phyloP scores from a whole-genome alignment of 23 tunicate genomes.

The Styela plicata region DNA sequence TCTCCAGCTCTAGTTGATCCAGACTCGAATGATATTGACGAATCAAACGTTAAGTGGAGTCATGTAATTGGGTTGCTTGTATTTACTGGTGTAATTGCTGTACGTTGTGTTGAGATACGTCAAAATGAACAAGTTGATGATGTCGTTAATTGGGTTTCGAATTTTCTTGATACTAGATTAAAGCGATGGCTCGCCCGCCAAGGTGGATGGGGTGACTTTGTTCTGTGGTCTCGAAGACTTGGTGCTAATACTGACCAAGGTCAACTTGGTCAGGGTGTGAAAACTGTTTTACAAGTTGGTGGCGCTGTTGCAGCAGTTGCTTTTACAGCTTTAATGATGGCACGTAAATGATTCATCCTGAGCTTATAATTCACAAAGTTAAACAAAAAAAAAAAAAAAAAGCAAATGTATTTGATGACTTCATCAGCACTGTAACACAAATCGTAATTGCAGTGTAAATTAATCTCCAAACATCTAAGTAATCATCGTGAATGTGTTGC shows the following conservation, averaged over 20 bases:
- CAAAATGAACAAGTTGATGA: conserved; percentile 44
- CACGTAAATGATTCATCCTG: conserved; percentile 3
- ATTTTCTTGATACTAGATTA: conserved; percentile 45
- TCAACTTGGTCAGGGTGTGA: not conserved
- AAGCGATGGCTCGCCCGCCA: conserved; percentile 33
- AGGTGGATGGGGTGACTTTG: conserved; percentile 66
- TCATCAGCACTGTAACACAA: not conserved
- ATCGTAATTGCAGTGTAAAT: not conserved
- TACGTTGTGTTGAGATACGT: conserved; percentile 43
- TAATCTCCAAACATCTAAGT: not conserved
- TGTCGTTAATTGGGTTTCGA: conserved; percentile 46
- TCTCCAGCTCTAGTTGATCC: conserved; percentile 23
- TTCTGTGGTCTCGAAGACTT: not conserved
- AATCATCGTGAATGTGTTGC: not conserved
- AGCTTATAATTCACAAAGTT: no score
- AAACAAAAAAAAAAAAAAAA: no score
- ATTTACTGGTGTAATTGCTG: conserved; percentile 51
- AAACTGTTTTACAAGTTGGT: conserved; percentile 3
- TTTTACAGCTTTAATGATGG: conserved; percentile 4
- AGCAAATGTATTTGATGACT: no score
- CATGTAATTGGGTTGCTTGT: conserved; percentile 49
- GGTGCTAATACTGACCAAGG: not conserved
- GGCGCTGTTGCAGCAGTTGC: conserved; percentile 26
- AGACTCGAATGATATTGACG: conserved; percentile 30
- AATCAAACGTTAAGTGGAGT: conserved; percentile 61